Conservation (phyloP, 2,888 invertebrate species). For the Notodonta dromedarius region DNA sequence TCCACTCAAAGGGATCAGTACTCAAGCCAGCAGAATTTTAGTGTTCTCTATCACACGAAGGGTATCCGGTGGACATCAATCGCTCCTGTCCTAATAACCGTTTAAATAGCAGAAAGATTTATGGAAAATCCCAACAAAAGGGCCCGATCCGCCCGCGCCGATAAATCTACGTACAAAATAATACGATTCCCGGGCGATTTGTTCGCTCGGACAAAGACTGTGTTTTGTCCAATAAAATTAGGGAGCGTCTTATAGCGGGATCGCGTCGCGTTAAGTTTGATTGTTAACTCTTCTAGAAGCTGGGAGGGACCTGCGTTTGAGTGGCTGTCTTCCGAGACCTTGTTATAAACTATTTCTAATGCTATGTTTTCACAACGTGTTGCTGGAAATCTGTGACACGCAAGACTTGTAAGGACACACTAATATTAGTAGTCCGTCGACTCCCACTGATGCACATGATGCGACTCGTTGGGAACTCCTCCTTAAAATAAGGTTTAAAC, state of each 20-base stretch:
- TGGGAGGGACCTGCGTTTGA: too few relatives aligned
- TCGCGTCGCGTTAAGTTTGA: constrained; percentile 39
- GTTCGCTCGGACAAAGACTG: constrained; percentile 74
- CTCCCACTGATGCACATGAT: too few relatives aligned
- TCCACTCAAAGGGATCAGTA: constrained; percentile 14
- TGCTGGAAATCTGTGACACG: too few relatives aligned
- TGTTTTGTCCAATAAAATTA: constrained; percentile 76
- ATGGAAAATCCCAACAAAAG: constrained; percentile 79
- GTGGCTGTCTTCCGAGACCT: too few relatives aligned
- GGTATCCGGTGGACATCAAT: constrained; percentile 69
- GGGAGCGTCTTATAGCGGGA: constrained; percentile 48
- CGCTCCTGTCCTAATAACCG: constrained; percentile 78
- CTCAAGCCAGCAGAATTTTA: constrained; percentile 40
- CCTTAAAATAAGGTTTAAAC: too few relatives aligned
- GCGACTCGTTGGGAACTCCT: too few relatives aligned
- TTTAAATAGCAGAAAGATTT: constrained; percentile 80
- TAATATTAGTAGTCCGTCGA: too few relatives aligned
- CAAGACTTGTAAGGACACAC: too few relatives aligned
- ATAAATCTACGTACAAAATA: constrained; percentile 81
- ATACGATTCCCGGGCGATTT: constrained; percentile 77
- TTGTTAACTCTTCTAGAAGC: constrained; percentile 23
- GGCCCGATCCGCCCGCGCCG: constrained; percentile 70
- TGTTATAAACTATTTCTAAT: too few relatives aligned
- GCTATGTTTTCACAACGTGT: not conserved
- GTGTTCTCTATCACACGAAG: constrained; percentile 50